Evolutionary conservation across 2,113 vertebrate genomes (phyloP).

Genomic region (Sprattus sprattus): DNA sequence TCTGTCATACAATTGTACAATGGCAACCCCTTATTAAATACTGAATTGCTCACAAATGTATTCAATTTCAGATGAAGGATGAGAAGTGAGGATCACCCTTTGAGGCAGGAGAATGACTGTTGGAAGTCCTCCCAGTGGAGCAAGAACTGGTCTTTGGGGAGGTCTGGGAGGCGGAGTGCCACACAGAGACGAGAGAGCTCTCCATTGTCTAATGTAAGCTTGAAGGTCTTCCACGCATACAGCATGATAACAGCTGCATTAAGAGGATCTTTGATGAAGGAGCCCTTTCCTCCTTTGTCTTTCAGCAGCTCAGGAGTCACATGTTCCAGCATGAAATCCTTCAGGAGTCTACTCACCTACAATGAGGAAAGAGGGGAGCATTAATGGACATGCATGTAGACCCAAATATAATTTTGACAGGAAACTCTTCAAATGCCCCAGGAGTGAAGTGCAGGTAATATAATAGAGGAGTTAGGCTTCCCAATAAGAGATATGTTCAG

Average conservation of each 20-base stretch:
- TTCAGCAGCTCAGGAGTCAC: conserved; percentile 58
- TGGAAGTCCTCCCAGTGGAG: conserved; percentile 61
- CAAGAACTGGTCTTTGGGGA: conserved; percentile 52
- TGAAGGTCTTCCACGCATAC: conserved; percentile 35
- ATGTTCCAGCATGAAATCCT: conserved; percentile 57
- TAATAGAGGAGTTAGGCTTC: no score
- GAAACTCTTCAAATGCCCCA: no score
- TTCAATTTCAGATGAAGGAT: not conserved
- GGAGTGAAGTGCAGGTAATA: no score
- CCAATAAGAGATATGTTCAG: no score
- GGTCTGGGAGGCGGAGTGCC: conserved; percentile 59
- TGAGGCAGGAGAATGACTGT: conserved; percentile 47
- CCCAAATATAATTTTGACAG: no score
- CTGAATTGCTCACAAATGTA: not conserved
- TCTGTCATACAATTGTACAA: no score
- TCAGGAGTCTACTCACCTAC: conserved; percentile 65
- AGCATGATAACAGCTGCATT: conserved; percentile 63
- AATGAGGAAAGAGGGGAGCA: not conserved
- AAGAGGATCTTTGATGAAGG: conserved; percentile 54
- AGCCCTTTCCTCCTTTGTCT: conserved; percentile 19
- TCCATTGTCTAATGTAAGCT: conserved; percentile 15
- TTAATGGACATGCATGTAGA: no score
- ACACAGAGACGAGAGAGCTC: conserved; percentile 56
- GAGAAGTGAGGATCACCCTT: conserved; percentile 49
- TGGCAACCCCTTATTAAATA: no score